These are phyloP conservation scores for Fistularia tabacaria DNA, from an alignment of 2,797 vertebrate genomes.

Conservation along the genomic window DNA sequence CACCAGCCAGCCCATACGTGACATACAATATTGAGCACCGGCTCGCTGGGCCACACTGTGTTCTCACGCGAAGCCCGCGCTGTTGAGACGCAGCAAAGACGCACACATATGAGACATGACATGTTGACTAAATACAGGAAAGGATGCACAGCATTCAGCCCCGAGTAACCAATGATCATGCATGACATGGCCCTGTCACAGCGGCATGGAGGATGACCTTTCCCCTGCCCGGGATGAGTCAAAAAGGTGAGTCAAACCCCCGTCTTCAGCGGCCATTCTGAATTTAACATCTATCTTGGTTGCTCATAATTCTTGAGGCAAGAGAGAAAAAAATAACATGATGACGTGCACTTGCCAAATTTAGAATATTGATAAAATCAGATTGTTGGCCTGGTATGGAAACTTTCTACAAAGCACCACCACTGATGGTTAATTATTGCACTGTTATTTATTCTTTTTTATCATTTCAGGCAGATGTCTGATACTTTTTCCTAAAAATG, in stretches of 20 bases:
- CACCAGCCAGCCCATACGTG: slow-evolving; percentile 3
- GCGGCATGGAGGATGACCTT: slow-evolving; percentile 54
- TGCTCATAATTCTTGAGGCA: too few relatives aligned
- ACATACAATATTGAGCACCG: slow-evolving; percentile 26
- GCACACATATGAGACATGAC: slow-evolving; percentile 53
- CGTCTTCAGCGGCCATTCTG: too few relatives aligned
- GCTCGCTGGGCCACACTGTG: slow-evolving; percentile 22
- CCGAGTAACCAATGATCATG: slow-evolving; percentile 51
- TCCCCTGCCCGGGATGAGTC: slow-evolving; percentile 53
- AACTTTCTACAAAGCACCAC: too few relatives aligned
- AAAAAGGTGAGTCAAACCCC: slow-evolving; percentile 29
- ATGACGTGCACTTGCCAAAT: too few relatives aligned
- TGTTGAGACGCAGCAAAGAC: slow-evolving; percentile 42
- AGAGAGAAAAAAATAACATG: too few relatives aligned
- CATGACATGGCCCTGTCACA: slow-evolving; percentile 49
- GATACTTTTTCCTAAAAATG: too few relatives aligned
- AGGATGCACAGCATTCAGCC: slow-evolving; percentile 51
- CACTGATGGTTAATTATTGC: too few relatives aligned
- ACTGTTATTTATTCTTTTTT: too few relatives aligned
- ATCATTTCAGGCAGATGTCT: too few relatives aligned
- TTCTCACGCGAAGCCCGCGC: slow-evolving; percentile 25
- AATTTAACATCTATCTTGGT: too few relatives aligned
- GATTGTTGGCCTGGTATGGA: too few relatives aligned
- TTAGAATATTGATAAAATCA: too few relatives aligned
- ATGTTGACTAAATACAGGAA: slow-evolving; percentile 61